These are phyloP conservation scores for Microctonus aethiopoides DNA, from an alignment of 2,888 invertebrate genomes.

Conservation along the genomic window DNA sequence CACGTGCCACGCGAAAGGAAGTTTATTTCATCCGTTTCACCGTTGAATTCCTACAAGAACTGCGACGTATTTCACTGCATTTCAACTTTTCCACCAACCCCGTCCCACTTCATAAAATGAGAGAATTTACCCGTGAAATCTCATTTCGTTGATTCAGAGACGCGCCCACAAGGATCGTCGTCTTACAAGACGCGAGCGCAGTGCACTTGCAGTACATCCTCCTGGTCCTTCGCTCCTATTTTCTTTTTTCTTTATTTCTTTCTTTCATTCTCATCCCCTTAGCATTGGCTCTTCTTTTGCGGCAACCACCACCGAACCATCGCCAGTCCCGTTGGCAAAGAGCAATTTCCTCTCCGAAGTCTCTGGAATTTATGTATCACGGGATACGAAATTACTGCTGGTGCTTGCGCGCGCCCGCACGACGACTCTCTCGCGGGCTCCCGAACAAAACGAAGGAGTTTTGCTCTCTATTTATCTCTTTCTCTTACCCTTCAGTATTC, in stretches of 20 bases:
- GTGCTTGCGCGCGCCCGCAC: constrained; percentile 8
- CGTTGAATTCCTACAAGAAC: constrained; percentile 5
- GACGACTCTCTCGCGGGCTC: constrained; percentile 23
- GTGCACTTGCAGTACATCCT: not conserved
- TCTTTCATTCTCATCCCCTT: not conserved
- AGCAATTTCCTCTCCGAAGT: constrained; percentile 37
- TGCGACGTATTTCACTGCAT: constrained; percentile 14
- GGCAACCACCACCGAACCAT: not conserved
- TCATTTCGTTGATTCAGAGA: constrained; percentile 33
- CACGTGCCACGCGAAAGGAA: not conserved
- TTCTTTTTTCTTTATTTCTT: not conserved
- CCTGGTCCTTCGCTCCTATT: not conserved
- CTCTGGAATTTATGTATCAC: constrained; percentile 40
- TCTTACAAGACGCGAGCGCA: not conserved
- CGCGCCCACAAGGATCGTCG: not conserved
- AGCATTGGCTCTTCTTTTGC: not conserved
- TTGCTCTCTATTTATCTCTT: constrained; percentile 27
- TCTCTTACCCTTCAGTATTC: constrained; percentile 20
- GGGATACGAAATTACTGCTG: constrained; percentile 25
- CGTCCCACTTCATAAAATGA: not conserved
- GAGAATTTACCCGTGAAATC: constrained; percentile 27
- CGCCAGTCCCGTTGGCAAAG: constrained; percentile 20
- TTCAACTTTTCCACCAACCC: constrained; percentile 2
- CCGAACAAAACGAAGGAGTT: constrained; percentile 21
- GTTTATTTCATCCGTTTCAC: not conserved